A percentile compares a stretch with the other conserved stretches of the same genome.
Conservation (phyloP, 2,113 vertebrate species). For the Archilochus colubris region DNA sequence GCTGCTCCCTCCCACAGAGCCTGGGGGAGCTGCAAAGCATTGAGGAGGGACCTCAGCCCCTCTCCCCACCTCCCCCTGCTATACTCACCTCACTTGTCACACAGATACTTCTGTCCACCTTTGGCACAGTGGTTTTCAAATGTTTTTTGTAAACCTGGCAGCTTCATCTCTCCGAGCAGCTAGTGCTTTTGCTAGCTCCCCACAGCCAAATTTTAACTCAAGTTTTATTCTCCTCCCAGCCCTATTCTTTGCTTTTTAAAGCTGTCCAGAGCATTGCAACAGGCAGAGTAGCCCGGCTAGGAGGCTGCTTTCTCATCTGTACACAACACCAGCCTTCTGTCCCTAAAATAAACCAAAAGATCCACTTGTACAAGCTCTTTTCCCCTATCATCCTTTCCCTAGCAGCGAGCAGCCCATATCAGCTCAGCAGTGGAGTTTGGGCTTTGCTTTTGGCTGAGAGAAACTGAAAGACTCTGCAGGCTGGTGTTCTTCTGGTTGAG, state of each 20-base stretch:
- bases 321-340: neutral
- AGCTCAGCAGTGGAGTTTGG: neutral
- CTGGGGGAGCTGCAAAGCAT: neutral
- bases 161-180: neutral
- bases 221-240: neutral
- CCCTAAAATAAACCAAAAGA: neutral
- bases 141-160: neutral
- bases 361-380: neutral
- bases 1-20: neutral
- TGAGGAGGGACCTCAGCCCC: neutral
- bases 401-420: neutral
- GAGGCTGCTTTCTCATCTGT: neutral
- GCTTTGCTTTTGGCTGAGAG: neutral
- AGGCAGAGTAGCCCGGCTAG: neutral
- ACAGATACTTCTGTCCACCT: neutral
- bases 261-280: neutral
- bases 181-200: neutral
- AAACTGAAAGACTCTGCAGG: neutral
- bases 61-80: neutral
- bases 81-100: fast-evolving
- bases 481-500: neutral
- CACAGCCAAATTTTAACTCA: neutral
- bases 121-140: neutral
- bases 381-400: neutral
- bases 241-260: neutral